A percentile compares a stretch with the other conserved stretches of the same genome.
phyloP scores from a whole-genome alignment of 1,140 invertebrate genomes.

The Apis dorsata region DNA sequence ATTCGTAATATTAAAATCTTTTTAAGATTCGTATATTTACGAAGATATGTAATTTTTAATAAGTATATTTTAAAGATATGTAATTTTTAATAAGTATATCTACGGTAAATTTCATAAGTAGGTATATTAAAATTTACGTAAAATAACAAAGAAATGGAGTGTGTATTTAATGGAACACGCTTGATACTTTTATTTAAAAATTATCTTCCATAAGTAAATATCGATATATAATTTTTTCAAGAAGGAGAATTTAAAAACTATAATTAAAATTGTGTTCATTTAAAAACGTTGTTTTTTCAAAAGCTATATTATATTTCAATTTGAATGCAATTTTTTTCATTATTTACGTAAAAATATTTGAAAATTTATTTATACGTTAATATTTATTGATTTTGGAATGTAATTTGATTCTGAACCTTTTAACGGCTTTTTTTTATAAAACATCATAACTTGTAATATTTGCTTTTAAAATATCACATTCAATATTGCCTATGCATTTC shows the following conservation, averaged over 20 bases:
- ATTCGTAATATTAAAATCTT: too few relatives aligned
- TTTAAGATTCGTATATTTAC: too few relatives aligned
- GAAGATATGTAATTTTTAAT: too few relatives aligned
- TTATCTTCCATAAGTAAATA: not conserved
- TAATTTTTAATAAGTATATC: too few relatives aligned
- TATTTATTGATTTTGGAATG: not conserved
- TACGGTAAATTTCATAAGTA: not conserved
- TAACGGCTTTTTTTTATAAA: not conserved
- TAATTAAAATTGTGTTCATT: too few relatives aligned
- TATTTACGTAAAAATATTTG: not conserved
- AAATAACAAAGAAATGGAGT: not conserved
- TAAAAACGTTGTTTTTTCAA: too few relatives aligned
- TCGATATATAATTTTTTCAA: not conserved
- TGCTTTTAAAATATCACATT: not conserved
- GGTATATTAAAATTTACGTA: not conserved
- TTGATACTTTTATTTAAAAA: not conserved
- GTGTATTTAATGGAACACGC: not conserved
- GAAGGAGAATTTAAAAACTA: conserved; percentile 1
- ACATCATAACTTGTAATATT: not conserved
- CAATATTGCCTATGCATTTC: too few relatives aligned
- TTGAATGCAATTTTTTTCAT: not conserved
- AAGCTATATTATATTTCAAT: not conserved
- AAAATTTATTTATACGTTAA: not conserved
- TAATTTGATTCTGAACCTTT: not conserved
- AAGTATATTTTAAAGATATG: too few relatives aligned